Evolutionary conservation across 2,113 vertebrate genomes (phyloP), one percentile per base, ranked within the genome.

Genomic region (Rattus norvegicus): DNA sequence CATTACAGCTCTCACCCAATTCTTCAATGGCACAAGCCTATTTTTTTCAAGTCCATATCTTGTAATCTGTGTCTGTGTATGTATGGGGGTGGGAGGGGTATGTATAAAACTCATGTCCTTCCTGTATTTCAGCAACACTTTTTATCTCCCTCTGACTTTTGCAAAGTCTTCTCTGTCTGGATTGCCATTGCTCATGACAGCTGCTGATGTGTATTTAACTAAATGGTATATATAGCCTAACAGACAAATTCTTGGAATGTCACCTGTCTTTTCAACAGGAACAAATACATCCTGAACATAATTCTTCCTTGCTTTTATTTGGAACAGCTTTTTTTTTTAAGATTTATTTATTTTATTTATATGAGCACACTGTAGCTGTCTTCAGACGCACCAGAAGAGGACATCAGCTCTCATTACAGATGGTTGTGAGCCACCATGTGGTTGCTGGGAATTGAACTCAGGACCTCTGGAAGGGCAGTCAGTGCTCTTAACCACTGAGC

Each of bases 241-340:
- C 43, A 92, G 52, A 75, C 69, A 1, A 77, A 79, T 47, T 95
- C 93, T 59, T 72, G 19, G 39, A 93, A 91, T 77, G 8, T 22
- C 70, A 81, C 5, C 52, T 92, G 73, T 47, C 93, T 94, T 86
- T 92, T 91, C 72, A 86, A 59, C 7, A 88, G 61, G 9, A 96
- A 96, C 4, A 89, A 69, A 69, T 5, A 30, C 52, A 90, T 92
- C 93, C 87, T 95, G 20, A 90, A 95, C 33, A 92, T 49, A 91
- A 3, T 56, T 97, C 86, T 92, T 72, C 90, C 92, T 63, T 76
- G 52, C 59, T 65, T 90, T 77, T 52, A 84, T 86, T 93, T 93
- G 91, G 26, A 92, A 90, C 39, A 95, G 92, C 2, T 61, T 97
- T 91, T 88, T 86, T 43, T 43, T 43, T 43, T 43, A 43, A 43